phyloP scores from a whole-genome alignment of 2,888 invertebrate genomes.

The Diloba caeruleocephala region DNA sequence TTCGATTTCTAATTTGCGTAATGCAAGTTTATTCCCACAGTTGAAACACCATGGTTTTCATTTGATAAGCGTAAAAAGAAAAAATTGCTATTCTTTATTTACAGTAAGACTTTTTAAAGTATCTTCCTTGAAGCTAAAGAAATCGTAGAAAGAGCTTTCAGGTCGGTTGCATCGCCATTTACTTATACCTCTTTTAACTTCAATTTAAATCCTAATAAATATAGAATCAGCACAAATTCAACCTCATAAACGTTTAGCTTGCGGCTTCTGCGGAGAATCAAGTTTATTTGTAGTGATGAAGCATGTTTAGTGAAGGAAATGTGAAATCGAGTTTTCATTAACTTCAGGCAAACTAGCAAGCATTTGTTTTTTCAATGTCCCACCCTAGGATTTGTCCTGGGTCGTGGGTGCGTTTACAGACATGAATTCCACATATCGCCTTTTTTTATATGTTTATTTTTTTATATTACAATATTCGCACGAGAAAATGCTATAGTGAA shows the following conservation, averaged over 20 bases:
- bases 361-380: too few species aligned
- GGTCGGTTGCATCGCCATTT: slow-evolving; percentile 1
- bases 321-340: not conserved
- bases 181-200: slow-evolving; percentile 13
- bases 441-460: too few species aligned
- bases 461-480: too few species aligned
- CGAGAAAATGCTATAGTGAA: too few species aligned
- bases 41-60: too few species aligned
- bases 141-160: not conserved
- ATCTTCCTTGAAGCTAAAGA: not conserved
- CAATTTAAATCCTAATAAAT: slow-evolving; percentile 33
- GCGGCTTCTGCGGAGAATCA: slow-evolving; percentile 23
- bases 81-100: too few species aligned
- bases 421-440: too few species aligned
- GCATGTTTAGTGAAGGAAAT: slow-evolving; percentile 16
- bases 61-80: too few species aligned
- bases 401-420: too few species aligned
- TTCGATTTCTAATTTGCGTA: too few species aligned
- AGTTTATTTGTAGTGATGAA: slow-evolving; percentile 34
- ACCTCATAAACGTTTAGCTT: slow-evolving; percentile 35
- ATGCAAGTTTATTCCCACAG: too few species aligned
- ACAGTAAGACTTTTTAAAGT: not conserved
- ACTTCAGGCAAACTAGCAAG: not conserved
- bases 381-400: too few species aligned
- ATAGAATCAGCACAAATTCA: slow-evolving; percentile 15